Conservation (phyloP, 1,140 invertebrate species). For the Trichonephila clavipes region DNA sequence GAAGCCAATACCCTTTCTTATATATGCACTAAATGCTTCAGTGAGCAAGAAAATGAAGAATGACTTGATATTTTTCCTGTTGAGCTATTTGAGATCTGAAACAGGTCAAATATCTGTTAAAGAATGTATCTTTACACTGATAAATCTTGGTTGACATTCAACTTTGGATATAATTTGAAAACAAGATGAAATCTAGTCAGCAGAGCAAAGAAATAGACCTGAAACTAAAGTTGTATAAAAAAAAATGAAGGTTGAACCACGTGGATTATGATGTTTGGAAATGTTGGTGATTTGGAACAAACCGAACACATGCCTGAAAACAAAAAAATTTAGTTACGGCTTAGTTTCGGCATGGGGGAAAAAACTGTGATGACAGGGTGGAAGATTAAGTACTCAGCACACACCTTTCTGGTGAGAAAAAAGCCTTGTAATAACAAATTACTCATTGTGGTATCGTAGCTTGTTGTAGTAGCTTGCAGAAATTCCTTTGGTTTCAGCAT, state of each 20-base stretch:
- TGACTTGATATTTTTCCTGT: background rate
- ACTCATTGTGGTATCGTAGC: background rate
- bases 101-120: background rate
- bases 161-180: background rate
- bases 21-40: background rate
- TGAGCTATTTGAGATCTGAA: background rate
- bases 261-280: conserved; percentile 20
- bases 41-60: background rate
- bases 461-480: background rate
- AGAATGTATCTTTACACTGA: background rate
- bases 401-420: background rate
- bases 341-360: background rate
- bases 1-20: background rate
- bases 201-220: background rate
- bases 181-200: background rate
- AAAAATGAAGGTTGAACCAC: background rate
- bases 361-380: background rate
- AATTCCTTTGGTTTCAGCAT: background rate
- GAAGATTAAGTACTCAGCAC: background rate
- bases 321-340: background rate
- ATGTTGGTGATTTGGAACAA: conserved; percentile 3
- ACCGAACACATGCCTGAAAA: background rate
- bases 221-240: background rate
- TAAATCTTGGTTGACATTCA: background rate
- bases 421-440: background rate